Evolutionary conservation across 2,113 vertebrate genomes (phyloP), one percentile per base, ranked within the genome.

Genomic region (Burhinus bistriatus): DNA sequence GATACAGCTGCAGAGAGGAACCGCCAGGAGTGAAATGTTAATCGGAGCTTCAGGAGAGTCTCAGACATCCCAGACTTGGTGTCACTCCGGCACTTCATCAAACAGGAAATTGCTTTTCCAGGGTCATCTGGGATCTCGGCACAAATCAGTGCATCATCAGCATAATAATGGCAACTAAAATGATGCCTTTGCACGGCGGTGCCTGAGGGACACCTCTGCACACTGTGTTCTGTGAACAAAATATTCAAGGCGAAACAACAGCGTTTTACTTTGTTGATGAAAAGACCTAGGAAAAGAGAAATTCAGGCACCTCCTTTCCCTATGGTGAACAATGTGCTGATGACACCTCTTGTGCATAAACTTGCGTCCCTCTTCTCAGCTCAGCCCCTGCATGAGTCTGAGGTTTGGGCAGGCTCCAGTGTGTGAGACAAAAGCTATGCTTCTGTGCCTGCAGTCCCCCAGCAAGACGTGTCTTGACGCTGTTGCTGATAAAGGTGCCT

Each of bases 21-120:
- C 79, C 52, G 73, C 73, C 26, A 7, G 57, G 58, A 90, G 77
- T 8, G 93, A 90, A 96, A 90, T 32, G 86, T 79, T 89, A 93
- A 95, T 95, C 54, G 80, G 62, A 72, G 80, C 83, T 94, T 45
- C 69, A 66, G 91, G 85, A 88, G 90, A 73, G 64, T 9, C 69
- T 96, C 36, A 54, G 89, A 70, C 83, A 71, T 79, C 90, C 72
- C 86, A 85, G 96, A 14, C 92, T 95, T 19, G 72, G 85, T 97
- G 95, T 97, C 96, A 88, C 68, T 95, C 81, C 6, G 13, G 89
- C 93, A 86, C 87, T 79, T 97, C 94, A 90, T 94, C 96, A 84
- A 80, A 94, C 95, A 97, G 97, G 96, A 97, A 97, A 97, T 97
- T 97, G 96, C 91, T 96, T 97, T 96, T 62, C 69, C 85, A 93